Base-by-base conservation (phyloP, 2,888 invertebrate genomes). In the Eugnorisma glareosa region DNA sequence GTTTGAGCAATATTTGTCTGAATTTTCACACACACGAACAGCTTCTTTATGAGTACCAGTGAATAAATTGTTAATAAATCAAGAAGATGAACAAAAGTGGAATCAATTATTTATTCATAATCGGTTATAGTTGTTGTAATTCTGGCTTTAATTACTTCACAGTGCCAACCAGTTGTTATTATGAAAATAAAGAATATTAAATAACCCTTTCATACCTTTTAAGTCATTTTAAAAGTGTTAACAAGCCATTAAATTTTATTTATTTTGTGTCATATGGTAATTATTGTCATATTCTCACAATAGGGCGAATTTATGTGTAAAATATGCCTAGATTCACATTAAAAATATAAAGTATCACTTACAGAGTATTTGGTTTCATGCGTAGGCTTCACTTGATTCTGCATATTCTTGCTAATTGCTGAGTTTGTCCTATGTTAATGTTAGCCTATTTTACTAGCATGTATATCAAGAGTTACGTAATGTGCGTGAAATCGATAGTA, bases 361-460 rank as follows among this genome's bases (percentile, higher is more conserved):
- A 85, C 73, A 37, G 45, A 69, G 45, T 79, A 79, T 76, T 79
- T 68, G 75, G 77, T 80, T 77, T 54, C 78, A 77, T 71, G 87
- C 87, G 87, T 89, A 85, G 89, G 85, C 67, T 83, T 83, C 77
- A 73, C 72, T 73, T 67, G 51, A 78, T 79, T 86, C 67, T 76
- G 77, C 83, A 79, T 54, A 84, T 86, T 84, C 51, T 71, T 67
- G 61, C 68, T 79, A 63, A 82, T 83, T 85, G 69, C 83, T 71
- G 72, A 68, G 64, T 77, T 66, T 72, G 73, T 71, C 18, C 61
- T 63, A 66, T 73, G 67, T 71, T 68, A 77, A 71, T 83, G 63
- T 73, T 13, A 8, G n/a, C 48, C 45, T 67, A 73, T 63, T 66
- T 64, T 31, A 76, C n/a, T 57, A 48, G 31, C 37, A 45, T 45